Conservation (phyloP, 2,797 vertebrate species). For the Moxostoma hubbsi region DNA sequence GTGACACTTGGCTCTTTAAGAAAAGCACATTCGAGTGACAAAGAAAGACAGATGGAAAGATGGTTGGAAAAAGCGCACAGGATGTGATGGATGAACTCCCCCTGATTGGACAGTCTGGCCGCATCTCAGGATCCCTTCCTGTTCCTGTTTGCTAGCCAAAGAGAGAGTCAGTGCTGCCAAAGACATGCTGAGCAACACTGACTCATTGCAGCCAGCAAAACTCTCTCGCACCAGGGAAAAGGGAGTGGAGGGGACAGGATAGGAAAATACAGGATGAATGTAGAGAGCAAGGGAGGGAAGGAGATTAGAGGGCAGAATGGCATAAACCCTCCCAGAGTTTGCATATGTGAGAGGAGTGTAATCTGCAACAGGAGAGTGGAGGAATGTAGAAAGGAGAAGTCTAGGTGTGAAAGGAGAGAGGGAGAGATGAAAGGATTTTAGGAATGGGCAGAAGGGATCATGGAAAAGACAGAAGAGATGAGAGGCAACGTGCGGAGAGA, state of each 20-base stretch:
- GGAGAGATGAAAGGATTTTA: slow-evolving; percentile 29
- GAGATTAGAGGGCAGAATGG: slow-evolving; percentile 6
- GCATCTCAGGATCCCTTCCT: slow-evolving; percentile 52
- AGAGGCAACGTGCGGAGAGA: slow-evolving; percentile 42
- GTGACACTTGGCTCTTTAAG: background rate
- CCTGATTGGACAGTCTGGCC: slow-evolving; percentile 42
- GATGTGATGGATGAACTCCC: slow-evolving; percentile 51
- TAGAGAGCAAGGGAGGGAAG: slow-evolving; percentile 14
- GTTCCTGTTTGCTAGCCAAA: slow-evolving; percentile 49
- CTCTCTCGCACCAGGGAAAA: slow-evolving; percentile 1
- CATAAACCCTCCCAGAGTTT: slow-evolving; percentile 11
- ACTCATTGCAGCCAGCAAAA: slow-evolving; percentile 31
- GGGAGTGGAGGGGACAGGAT: slow-evolving; percentile 7
- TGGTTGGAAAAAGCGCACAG: slow-evolving; percentile 39
- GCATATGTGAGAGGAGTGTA: slow-evolving; percentile 45
- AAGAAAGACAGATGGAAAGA: slow-evolving; percentile 25
- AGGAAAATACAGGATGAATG: slow-evolving; percentile 25
- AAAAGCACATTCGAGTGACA: slow-evolving; percentile 26
- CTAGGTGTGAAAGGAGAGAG: slow-evolving; percentile 16
- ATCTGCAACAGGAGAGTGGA: slow-evolving; percentile 15
- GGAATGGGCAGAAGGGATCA: background rate
- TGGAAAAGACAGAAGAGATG: slow-evolving; percentile 20
- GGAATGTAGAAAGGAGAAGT: slow-evolving; percentile 1
- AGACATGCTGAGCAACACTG: slow-evolving; percentile 42
- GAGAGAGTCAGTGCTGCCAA: slow-evolving; percentile 45